Evolutionary conservation across 2,113 vertebrate species (phyloP).

Genomic region (Mastomys coucha): DNA sequence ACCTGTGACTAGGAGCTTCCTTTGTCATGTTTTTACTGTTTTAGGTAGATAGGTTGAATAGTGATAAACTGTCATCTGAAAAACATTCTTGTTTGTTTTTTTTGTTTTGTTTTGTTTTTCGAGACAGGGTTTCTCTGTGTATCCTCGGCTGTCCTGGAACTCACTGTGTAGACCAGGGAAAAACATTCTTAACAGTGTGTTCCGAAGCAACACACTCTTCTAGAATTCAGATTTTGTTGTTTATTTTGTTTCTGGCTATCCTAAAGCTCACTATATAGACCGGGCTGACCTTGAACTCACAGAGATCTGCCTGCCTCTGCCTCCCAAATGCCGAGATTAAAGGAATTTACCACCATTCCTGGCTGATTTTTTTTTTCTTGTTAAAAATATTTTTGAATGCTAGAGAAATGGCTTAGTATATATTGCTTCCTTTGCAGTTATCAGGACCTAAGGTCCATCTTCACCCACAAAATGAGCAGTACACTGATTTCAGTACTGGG

Average conservation of each 20-base stretch:
- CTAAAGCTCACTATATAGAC: too few species aligned
- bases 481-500: background rate
- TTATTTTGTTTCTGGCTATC: background rate
- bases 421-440: background rate
- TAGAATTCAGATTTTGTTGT: background rate
- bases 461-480: background rate
- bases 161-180: too few species aligned
- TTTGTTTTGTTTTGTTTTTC: too few species aligned
- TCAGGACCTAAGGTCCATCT: background rate
- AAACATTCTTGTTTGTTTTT: background rate
- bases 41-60: background rate
- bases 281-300: background rate
- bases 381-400: background rate
- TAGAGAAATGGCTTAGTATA: background rate
- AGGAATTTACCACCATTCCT: too few species aligned
- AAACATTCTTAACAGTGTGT: background rate
- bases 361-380: too few species aligned
- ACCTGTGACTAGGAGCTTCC: background rate
- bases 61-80: conserved; percentile 15
- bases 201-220: background rate
- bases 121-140: too few species aligned
- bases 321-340: too few species aligned
- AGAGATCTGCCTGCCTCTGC: too few species aligned
- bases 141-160: too few species aligned
- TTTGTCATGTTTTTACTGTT: background rate